Conservation (phyloP, 2,888 invertebrate genomes). For the Helicoverpa assulta region DNA sequence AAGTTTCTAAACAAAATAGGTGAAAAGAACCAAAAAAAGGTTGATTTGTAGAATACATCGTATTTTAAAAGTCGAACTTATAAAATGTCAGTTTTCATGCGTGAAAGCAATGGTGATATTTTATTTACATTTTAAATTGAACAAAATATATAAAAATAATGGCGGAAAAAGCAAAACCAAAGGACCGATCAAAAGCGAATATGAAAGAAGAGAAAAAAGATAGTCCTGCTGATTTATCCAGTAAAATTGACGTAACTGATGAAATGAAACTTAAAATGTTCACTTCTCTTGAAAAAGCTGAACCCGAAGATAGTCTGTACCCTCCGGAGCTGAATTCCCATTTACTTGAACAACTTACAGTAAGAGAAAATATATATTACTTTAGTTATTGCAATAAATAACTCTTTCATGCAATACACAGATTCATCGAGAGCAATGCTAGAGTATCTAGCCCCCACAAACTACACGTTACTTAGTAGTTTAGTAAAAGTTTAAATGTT, state of each 20-base stretch:
- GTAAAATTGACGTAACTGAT: constrained; percentile 87
- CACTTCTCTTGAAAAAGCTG: constrained; percentile 78
- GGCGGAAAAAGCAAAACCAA: constrained; percentile 71
- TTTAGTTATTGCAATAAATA: neutral
- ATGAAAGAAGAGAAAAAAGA: constrained; percentile 75
- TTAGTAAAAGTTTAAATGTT: too few relatives aligned
- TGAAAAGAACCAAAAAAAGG: neutral
- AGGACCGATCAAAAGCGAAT: constrained; percentile 67
- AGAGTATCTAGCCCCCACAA: neutral
- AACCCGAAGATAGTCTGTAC: constrained; percentile 87
- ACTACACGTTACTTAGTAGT: too few relatives aligned
- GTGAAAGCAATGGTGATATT: constrained; percentile 34
- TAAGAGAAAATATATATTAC: constrained; percentile 61
- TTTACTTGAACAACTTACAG: constrained; percentile 90
- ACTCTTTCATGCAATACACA: too few relatives aligned
- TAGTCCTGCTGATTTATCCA: constrained; percentile 73
- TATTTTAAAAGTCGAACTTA: constrained; percentile 53
- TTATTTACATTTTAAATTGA: constrained; percentile 40
- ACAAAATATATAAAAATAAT: constrained; percentile 33
- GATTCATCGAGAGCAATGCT: neutral
- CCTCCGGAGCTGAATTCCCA: constrained; percentile 91
- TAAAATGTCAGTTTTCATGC: constrained; percentile 18
- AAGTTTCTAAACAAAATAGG: constrained; percentile 1
- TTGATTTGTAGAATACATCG: neutral
- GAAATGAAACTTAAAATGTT: constrained; percentile 88